Evolutionary conservation across 2,797 vertebrate genomes (phyloP).

Genomic region (Aplochiton taeniatus): DNA sequence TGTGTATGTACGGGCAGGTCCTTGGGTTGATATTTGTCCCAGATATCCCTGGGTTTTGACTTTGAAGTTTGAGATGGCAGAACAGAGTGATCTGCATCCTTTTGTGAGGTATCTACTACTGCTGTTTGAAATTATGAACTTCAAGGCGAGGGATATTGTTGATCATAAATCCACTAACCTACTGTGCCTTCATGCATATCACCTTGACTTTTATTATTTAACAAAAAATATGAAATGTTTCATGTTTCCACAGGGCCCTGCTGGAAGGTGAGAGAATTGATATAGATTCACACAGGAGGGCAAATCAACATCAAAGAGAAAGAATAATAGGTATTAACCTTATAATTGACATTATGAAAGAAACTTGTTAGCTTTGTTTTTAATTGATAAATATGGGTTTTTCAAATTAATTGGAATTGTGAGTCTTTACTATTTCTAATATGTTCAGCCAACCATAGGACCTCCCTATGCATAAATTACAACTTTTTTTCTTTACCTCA

Average conservation of each 20-base stretch:
- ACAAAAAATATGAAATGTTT: conserved; percentile 22
- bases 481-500: conserved; percentile 62
- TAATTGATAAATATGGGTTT: no score
- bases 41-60: conserved; percentile 51
- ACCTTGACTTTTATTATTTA: background rate
- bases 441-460: background rate
- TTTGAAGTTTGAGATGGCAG: conserved; percentile 64
- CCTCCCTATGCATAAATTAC: background rate
- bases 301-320: conserved; percentile 70
- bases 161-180: no score
- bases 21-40: conserved; percentile 27
- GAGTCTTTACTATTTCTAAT: no score
- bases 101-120: conserved; percentile 54
- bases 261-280: conserved; percentile 85
- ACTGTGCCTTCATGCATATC: background rate
- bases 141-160: no score
- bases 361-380: no score
- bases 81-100: conserved; percentile 56
- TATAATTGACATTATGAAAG: background rate
- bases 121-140: background rate
- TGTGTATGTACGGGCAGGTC: conserved; percentile 42
- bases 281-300: conserved; percentile 76
- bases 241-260: conserved; percentile 80
- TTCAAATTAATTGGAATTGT: no score
- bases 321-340: conserved; percentile 80